phyloP scores from a whole-genome alignment of 2,888 invertebrate genomes.

The Bembecia ichneumoniformis region DNA sequence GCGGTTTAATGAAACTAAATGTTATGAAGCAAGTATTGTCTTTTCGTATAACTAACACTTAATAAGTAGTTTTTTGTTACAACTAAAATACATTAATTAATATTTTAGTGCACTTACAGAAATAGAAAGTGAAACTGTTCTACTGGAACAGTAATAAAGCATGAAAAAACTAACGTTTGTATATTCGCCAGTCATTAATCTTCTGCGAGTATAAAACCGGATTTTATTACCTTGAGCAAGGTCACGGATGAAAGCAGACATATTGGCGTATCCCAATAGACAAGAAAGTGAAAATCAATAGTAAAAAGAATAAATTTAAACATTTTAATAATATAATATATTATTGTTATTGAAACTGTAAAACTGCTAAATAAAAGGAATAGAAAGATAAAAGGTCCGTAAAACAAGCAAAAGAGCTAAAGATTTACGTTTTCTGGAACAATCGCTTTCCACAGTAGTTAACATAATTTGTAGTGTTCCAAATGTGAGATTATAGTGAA shows the following conservation, averaged over 20 bases:
- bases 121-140: background rate
- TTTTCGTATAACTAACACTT: no score
- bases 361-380: no score
- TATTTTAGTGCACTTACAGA: background rate
- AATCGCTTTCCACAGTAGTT: constrained; percentile 30
- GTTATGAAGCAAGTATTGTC: no score
- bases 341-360: no score
- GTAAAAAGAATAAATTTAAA: no score
- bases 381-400: constrained; percentile 3
- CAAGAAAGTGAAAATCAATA: background rate
- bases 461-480: constrained; percentile 39
- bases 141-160: background rate
- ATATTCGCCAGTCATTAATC: constrained; percentile 7
- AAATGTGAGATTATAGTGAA: constrained; percentile 27
- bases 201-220: constrained; percentile 6
- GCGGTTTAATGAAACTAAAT: no score
- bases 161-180: constrained; percentile 4
- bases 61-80: no score
- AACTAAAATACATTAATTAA: background rate
- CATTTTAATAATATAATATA: no score
- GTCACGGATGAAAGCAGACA: constrained; percentile 1
- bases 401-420: constrained; percentile 14
- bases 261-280: background rate
- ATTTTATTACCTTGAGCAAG: constrained; percentile 4
- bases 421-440: constrained; percentile 14